Evolutionary conservation across 2,888 invertebrate genomes (phyloP), one percentile per base, ranked within the genome.

Genomic region (Ophraella communa): DNA sequence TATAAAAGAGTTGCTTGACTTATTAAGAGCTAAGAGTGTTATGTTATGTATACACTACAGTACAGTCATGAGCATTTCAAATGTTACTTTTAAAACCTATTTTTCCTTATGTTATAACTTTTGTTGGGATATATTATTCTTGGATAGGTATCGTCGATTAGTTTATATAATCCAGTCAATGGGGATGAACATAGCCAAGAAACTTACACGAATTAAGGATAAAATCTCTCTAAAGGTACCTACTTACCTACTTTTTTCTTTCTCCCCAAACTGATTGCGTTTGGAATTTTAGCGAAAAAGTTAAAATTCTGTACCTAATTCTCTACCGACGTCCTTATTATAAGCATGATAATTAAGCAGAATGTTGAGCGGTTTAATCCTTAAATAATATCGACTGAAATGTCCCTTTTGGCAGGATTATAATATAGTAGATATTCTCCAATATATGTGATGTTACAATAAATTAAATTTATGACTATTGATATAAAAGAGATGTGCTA

Each of bases 371-470:
- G 39, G 39, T 39, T 39, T 39, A 17, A 14, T 39, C 14, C 39
- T 39, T 39, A 39, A 8, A 21, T 14, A 14, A 10, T 21, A 27
- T 51, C 17, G 49, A 51, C 49, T 51, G 27, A 51, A 27, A 51
- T 14, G 27, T 27, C 27, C 27, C 24, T 8, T 24, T 17, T 51
- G 27, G 17, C 27, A 24, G 27, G 49, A 51, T 68, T 70, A 65
- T 65, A 61, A 68, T 68, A 64, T 65, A 65, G 67, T 72, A 73
- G 72, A 70, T 70, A 76, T 74, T 71, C 73, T 75, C 75, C 73
- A 68, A 76, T 79, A 77, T 77, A 79, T 79, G 79, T 79, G 79
- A 79, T 79, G 79, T 79, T 79, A 79, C 79, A 79, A 79, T 79
- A 79, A 79, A 63, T 63, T 52, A 63, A 63, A 56, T 51, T 72